Evolutionary conservation across 2,113 vertebrate species (phyloP), one percentile per base, ranked within the genome.

Genomic region (Ceyx margarethae): DNA sequence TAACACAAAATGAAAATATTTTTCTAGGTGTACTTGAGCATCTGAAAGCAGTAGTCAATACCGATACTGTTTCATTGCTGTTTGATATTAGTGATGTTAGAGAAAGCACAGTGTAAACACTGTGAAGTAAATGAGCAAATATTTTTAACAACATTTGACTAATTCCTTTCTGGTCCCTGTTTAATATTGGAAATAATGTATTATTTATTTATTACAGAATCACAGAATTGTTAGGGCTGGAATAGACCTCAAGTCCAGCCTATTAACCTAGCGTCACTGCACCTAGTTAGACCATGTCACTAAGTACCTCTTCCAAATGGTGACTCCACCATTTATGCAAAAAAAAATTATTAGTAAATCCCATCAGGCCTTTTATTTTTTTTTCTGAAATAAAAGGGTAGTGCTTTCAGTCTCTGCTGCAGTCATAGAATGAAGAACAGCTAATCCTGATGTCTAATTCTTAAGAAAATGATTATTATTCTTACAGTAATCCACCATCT

Each of bases 391-490:
- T 74, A 76, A 85, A 46, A 79, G 85, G n/a, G 5, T 50, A 90
- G 62, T 62, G 6, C 2, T 48, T 90, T 67, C 37, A 64, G 13
- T 72, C 33, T 50, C n/a, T 88, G 12, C 21, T 88, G 45, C 56
- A 86, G 56, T 75, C 69, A 86, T 25, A 81, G 40, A 83, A 67
- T 53, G 54, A 94, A 65, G 22, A 75, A 66, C 18, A 74, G 29
- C 51, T 95, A 88, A 92, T 91, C 67, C 51, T 61, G 17, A 77
- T 58, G 15, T 62, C 42, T 90, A 80, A 75, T 91, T 86, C 62
- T 1, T 6, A 81, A 81, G 28, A 91, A 86, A 95, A 88, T 37
- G 0, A 48, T 80, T 53, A 5, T 79, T 69, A 33, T 57, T 91
- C 37, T 85, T 94, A 46, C 65, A 72, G 28, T 90, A 94, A 94